phyloP scores from a whole-genome alignment of 2,888 invertebrate genomes.

The Chironomus riparius region DNA sequence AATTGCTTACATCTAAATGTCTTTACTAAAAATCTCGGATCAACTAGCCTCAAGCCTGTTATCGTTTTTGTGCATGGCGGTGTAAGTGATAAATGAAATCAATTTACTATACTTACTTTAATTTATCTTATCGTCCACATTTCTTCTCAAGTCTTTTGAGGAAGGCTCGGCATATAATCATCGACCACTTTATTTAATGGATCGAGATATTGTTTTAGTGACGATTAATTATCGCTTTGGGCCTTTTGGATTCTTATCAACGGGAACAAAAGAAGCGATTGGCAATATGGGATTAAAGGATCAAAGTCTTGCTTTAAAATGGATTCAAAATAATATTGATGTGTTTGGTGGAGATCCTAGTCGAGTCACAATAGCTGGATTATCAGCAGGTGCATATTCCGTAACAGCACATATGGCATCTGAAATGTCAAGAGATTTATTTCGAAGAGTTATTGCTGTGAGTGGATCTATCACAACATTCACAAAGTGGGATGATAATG shows the following conservation, averaged over 20 bases:
- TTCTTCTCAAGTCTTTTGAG: conserved; percentile 29
- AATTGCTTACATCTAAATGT: conserved; percentile 52
- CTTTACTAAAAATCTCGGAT: conserved; percentile 33
- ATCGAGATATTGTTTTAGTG: conserved; percentile 37
- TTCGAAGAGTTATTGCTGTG: conserved; percentile 60
- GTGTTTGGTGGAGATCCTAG: conserved; percentile 57
- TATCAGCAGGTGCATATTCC: conserved; percentile 46
- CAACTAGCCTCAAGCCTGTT: conserved; percentile 45
- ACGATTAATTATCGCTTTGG: conserved; percentile 38
- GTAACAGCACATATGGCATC: conserved; percentile 49
- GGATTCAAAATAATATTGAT: conserved; percentile 54
- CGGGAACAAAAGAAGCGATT: conserved; percentile 50
- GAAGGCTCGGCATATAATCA: conserved; percentile 34
- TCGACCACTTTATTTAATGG: conserved; percentile 37
- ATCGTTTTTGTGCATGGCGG: conserved; percentile 61
- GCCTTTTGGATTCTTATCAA: conserved; percentile 47
- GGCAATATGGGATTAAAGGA: conserved; percentile 61
- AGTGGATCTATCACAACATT: conserved; percentile 52
- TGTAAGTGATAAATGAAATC: conserved; percentile 39
- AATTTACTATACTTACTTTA: conserved; percentile 31
- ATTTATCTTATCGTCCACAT: not conserved
- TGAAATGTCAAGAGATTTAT: conserved; percentile 54
- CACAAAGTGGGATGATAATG: conserved; percentile 44
- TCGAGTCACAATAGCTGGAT: conserved; percentile 53
- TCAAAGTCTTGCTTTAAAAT: conserved; percentile 54